Conservation (phyloP, 1,140 invertebrate genomes). For the Aphaenogaster floridana region DNA sequence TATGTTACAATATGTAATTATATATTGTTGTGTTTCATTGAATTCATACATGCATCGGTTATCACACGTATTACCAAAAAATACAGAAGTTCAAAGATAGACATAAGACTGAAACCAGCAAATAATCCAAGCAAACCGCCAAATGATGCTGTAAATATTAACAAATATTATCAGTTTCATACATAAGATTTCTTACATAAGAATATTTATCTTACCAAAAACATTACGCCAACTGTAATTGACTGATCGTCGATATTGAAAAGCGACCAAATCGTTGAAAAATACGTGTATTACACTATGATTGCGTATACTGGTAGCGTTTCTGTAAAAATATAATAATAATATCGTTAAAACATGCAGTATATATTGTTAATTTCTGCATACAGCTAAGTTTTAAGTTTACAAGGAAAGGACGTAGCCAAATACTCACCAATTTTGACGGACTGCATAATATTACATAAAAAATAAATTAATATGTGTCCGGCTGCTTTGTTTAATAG, state of each 20-base stretch:
- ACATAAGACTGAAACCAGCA: slow-evolving; percentile 90
- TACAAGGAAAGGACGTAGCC: no score
- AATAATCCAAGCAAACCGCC: slow-evolving; percentile 90
- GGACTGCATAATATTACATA: no score
- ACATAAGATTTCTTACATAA: neutral
- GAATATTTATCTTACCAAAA: slow-evolving; percentile 76
- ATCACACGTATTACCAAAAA: slow-evolving; percentile 88
- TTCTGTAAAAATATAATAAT: slow-evolving; percentile 54
- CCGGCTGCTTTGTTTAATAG: no score
- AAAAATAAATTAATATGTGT: no score
- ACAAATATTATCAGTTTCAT: neutral
- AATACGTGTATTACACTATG: slow-evolving; percentile 80
- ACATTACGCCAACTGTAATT: slow-evolving; percentile 80
- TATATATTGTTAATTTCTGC: neutral
- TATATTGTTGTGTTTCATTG: neutral
- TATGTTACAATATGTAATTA: neutral
- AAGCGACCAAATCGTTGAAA: slow-evolving; percentile 79
- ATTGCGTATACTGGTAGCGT: slow-evolving; percentile 46
- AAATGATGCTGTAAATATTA: slow-evolving; percentile 88
- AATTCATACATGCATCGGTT: slow-evolving; percentile 77
- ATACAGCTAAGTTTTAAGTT: no score
- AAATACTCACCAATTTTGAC: no score
- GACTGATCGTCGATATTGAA: slow-evolving; percentile 76
- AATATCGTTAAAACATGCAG: slow-evolving; percentile 5
- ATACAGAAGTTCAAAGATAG: slow-evolving; percentile 89